Percentiles rank a stretch among this genome's conserved stretches.
Conservation (phyloP, 2,888 invertebrate species). For the Agrilus biguttatus region DNA sequence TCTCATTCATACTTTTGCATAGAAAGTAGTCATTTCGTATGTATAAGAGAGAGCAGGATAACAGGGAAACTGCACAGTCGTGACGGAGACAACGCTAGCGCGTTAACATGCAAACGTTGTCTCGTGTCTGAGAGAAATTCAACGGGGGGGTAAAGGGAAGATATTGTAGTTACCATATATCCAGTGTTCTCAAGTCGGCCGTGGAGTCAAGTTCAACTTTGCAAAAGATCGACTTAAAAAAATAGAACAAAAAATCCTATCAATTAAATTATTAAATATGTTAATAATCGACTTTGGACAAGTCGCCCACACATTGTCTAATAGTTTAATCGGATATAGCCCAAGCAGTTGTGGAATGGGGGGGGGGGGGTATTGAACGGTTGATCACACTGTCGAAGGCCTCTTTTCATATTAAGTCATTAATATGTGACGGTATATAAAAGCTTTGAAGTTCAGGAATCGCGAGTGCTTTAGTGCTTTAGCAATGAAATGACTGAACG, state of each 20-base stretch:
- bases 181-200: conserved; percentile 36
- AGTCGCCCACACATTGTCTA: too few species aligned
- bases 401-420: too few species aligned
- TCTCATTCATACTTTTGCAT: conserved; percentile 48
- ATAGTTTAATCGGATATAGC: too few species aligned
- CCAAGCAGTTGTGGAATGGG: too few species aligned
- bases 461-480: too few species aligned
- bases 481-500: too few species aligned
- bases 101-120: conserved; percentile 36
- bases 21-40: conserved; percentile 41
- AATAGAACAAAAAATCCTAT: background rate
- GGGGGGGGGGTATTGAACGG: too few species aligned
- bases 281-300: too few species aligned
- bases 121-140: conserved; percentile 34
- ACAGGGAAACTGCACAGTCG: conserved; percentile 15
- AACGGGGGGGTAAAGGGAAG: conserved; percentile 28
- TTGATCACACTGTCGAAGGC: too few species aligned
- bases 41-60: conserved; percentile 26
- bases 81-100: conserved; percentile 25
- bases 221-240: conserved; percentile 5
- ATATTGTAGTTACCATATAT: conserved; percentile 35
- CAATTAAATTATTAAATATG: too few species aligned
- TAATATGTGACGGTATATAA: too few species aligned
- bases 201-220: conserved; percentile 27
- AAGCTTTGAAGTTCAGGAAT: too few species aligned